phyloP scores from a whole-genome alignment of 2,797 vertebrate species.

The Enteromius trimaculatus region DNA sequence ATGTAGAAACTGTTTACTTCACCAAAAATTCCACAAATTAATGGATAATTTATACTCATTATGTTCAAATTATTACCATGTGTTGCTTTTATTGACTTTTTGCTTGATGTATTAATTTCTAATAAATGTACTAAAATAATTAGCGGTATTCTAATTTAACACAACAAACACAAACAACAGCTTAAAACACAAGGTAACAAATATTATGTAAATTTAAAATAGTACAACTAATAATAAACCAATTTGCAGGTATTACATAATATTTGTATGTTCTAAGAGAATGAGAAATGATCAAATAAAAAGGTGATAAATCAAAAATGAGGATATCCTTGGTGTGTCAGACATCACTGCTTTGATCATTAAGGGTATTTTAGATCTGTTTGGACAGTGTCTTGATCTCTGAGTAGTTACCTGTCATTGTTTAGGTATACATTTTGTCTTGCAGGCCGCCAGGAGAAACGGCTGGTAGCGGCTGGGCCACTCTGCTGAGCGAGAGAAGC shows the following conservation, averaged over 20 bases:
- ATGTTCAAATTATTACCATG: no score
- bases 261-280: neutral
- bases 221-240: neutral
- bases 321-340: neutral
- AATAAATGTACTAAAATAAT: neutral
- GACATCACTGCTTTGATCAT: neutral
- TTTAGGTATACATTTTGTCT: conserved; percentile 86
- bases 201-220: neutral
- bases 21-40: neutral
- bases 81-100: neutral
- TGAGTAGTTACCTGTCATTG: conserved; percentile 50
- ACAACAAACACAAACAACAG: neutral
- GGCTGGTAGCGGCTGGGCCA: conserved; percentile 83
- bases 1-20: neutral
- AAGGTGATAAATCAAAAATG: neutral
- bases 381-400: neutral
- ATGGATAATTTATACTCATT: neutral
- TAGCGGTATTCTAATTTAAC: neutral
- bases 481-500: conserved; percentile 82
- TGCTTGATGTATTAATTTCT: neutral
- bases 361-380: neutral
- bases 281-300: conserved; percentile 26
- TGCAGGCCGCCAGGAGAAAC: conserved; percentile 84
- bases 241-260: neutral
- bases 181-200: neutral